Conservation (phyloP, 2,888 invertebrate genomes). For the Neria commutata region DNA sequence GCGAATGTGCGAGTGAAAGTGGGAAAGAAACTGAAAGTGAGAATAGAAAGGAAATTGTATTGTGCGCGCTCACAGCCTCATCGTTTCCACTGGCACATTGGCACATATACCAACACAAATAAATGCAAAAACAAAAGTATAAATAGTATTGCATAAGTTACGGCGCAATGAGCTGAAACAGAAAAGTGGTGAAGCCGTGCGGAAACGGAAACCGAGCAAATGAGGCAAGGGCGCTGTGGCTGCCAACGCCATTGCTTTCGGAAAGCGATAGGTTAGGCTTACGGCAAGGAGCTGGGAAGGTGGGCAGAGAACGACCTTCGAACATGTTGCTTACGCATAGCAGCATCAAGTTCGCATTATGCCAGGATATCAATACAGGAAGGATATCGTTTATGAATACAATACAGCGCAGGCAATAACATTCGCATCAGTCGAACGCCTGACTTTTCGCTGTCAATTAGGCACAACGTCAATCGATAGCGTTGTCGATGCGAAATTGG, state of each 20-base stretch:
- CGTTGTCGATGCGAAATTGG: no score
- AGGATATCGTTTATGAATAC: conserved; percentile 1
- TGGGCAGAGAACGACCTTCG: background rate
- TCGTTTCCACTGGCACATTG: no score
- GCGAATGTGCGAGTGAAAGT: background rate
- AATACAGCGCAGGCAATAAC: background rate
- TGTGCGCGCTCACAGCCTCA: no score
- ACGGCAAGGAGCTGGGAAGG: no score
- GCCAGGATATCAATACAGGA: background rate
- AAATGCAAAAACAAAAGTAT: background rate
- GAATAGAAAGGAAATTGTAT: no score
- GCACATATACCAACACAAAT: background rate
- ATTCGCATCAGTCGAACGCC: no score
- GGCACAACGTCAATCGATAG: no score
- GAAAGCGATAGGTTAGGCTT: no score
- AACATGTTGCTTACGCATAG: background rate
- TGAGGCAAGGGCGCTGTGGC: conserved; percentile 46
- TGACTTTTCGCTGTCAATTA: no score
- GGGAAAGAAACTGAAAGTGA: background rate
- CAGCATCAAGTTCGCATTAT: background rate
- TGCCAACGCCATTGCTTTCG: no score
- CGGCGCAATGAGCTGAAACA: background rate
- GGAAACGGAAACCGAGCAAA: conserved; percentile 51
- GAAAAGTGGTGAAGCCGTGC: conserved; percentile 12
- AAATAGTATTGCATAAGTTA: background rate